Evolutionary conservation across 2,888 invertebrate species (phyloP).

Genomic region (Syrista parreyssii): DNA sequence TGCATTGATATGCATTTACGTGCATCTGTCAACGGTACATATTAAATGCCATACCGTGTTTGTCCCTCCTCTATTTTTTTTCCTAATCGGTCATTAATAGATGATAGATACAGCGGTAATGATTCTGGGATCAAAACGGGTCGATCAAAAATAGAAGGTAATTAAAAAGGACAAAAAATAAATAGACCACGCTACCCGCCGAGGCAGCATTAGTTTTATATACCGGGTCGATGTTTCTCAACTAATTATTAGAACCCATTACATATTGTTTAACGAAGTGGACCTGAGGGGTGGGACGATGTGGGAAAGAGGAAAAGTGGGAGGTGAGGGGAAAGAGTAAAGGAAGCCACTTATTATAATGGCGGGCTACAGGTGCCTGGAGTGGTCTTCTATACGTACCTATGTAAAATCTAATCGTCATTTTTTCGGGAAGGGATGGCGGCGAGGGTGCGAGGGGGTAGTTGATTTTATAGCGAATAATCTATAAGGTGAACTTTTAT

Average conservation of each 20-base stretch:
- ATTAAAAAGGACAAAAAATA: slow-evolving; percentile 19
- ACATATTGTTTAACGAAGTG: slow-evolving; percentile 47
- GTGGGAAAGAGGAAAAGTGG: not conserved
- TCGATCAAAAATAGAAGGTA: slow-evolving; percentile 23
- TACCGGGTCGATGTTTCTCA: slow-evolving; percentile 29
- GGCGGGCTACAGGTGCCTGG: slow-evolving; percentile 47
- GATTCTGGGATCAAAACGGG: slow-evolving; percentile 16
- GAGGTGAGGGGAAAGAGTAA: not conserved
- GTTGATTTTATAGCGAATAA: not conserved
- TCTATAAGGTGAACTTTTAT: too few species aligned
- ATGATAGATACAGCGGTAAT: slow-evolving; percentile 13
- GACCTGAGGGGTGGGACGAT: not conserved
- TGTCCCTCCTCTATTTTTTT: not conserved
- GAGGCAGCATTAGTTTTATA: slow-evolving; percentile 9
- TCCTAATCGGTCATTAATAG: slow-evolving; percentile 9
- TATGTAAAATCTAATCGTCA: slow-evolving; percentile 37
- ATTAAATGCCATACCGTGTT: not conserved
- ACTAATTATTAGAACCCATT: slow-evolving; percentile 52
- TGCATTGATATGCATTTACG: slow-evolving; percentile 1
- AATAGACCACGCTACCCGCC: not conserved
- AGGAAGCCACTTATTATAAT: slow-evolving; percentile 44
- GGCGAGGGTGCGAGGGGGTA: slow-evolving; percentile 19
- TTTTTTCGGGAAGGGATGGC: slow-evolving; percentile 40
- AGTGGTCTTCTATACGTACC: slow-evolving; percentile 37
- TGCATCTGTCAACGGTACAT: slow-evolving; percentile 1